A percentile compares a stretch with the other conserved stretches of the same genome.
phyloP scores from a whole-genome alignment of 2,888 invertebrate genomes.

The Arctia plantaginis region DNA sequence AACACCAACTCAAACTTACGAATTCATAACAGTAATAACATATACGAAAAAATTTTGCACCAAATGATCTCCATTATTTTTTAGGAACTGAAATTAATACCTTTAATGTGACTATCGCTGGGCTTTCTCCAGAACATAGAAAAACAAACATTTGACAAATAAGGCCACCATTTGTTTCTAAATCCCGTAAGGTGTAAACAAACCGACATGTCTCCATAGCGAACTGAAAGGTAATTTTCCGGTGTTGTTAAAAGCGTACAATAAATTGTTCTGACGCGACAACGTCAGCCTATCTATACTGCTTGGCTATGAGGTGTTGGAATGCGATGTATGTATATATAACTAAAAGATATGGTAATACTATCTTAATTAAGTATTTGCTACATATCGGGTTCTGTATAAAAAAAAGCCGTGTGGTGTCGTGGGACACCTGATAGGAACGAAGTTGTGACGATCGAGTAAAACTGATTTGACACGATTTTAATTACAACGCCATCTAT shows the following conservation, averaged over 20 bases:
- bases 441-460: too few relatives aligned
- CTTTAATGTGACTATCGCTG: too few relatives aligned
- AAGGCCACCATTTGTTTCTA: neutral
- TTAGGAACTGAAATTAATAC: too few relatives aligned
- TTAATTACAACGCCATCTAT: too few relatives aligned
- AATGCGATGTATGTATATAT: constrained; percentile 23
- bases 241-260: constrained; percentile 39
- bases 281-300: constrained; percentile 36
- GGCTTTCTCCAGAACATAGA: neutral
- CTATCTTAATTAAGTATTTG: neutral
- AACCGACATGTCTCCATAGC: constrained; percentile 36
- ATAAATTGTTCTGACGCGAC: constrained; percentile 49
- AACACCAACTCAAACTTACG: too few relatives aligned
- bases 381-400: neutral
- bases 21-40: too few relatives aligned
- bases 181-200: constrained; percentile 33
- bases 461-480: too few relatives aligned
- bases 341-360: neutral
- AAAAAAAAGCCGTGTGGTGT: too few relatives aligned
- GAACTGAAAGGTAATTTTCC: constrained; percentile 38
- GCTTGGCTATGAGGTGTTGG: constrained; percentile 34
- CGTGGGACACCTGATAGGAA: too few relatives aligned
- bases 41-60: too few relatives aligned
- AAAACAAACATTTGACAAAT: neutral
- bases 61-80: too few relatives aligned